Evolutionary conservation across 2,113 vertebrate species (phyloP), one percentile per base, ranked within the genome.

Genomic region (Pimephales promelas): DNA sequence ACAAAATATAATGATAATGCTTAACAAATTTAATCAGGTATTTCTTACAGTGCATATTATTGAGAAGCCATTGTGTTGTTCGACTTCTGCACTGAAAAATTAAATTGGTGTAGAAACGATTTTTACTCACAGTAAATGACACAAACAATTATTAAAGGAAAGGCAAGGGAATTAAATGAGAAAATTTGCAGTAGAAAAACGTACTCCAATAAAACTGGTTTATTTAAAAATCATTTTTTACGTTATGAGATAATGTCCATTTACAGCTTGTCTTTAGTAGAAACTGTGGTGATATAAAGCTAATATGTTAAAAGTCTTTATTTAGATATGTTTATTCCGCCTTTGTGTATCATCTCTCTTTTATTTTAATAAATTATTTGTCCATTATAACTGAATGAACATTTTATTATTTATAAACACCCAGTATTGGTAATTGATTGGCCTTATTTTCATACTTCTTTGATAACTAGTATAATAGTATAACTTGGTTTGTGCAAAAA

Each of bases 321-420:
- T 64, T 34, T 22, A 3, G 3, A 20, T 34, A 8, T 40, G 66
- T 71, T 43, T 45, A 71, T 45, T 11, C 68, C 22, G 24, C 14
- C 10, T 71, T 40, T 71, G 40, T 71, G 7, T 45, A n/a, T 71
- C 22, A 68, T 68, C 36, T 45, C 36, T 70, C 68, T 24, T 24
- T 43, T 45, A 71, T 71, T 71, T 45, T 24, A 71, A 71, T 71
- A 24, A 71, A 71, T 71, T 71, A 71, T 71, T 43, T 36, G 16
- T 70, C 10, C 36, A 62, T 70, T 9, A 36, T 36, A 57, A 57
- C 3, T 20, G 20, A 68, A 68, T 54, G 49, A 7, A 6, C 49
- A 54, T 36, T 36, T 4, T 66, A 70, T 70, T 40, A 13, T 71
- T 43, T n/a, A 71, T n/a, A 4, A 43, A 13, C 20, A 40, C 26